Conservation (phyloP, 2,888 invertebrate species). For the Schrankia costaestrigalis region DNA sequence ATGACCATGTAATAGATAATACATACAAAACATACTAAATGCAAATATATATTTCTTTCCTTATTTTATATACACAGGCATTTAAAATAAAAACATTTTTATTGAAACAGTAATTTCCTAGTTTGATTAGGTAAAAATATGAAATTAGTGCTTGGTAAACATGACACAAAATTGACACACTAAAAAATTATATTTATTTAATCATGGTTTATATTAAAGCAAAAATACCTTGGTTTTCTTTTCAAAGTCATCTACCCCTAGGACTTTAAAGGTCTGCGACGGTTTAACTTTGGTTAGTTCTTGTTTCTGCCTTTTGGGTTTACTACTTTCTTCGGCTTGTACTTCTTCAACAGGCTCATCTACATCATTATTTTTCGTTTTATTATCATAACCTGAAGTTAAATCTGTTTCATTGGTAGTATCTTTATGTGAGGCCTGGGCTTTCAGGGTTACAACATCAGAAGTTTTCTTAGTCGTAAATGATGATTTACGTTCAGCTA, state of each 20-base stretch:
- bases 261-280: slow-evolving; percentile 81
- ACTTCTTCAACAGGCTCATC: slow-evolving; percentile 4
- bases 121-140: too few species aligned
- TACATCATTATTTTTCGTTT: neutral
- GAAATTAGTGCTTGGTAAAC: too few species aligned
- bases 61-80: too few species aligned
- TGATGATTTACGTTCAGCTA: slow-evolving; percentile 77
- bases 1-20: too few species aligned
- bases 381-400: neutral
- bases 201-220: too few species aligned
- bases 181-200: too few species aligned
- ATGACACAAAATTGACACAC: too few species aligned
- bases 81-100: too few species aligned
- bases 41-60: too few species aligned
- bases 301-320: slow-evolving; percentile 18
- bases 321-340: slow-evolving; percentile 16
- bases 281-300: slow-evolving; percentile 27
- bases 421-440: slow-evolving; percentile 12
- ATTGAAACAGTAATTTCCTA: too few species aligned
- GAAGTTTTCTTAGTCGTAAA: slow-evolving; percentile 43
- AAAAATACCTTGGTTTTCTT: slow-evolving; percentile 75
- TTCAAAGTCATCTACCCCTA: slow-evolving; percentile 83
- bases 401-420: slow-evolving; percentile 5
- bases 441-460: slow-evolving; percentile 38
- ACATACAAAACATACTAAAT: too few species aligned